These are phyloP conservation scores for Lanistes nyassanus DNA, from an alignment of 1,140 invertebrate genomes.

Conservation along the genomic window DNA sequence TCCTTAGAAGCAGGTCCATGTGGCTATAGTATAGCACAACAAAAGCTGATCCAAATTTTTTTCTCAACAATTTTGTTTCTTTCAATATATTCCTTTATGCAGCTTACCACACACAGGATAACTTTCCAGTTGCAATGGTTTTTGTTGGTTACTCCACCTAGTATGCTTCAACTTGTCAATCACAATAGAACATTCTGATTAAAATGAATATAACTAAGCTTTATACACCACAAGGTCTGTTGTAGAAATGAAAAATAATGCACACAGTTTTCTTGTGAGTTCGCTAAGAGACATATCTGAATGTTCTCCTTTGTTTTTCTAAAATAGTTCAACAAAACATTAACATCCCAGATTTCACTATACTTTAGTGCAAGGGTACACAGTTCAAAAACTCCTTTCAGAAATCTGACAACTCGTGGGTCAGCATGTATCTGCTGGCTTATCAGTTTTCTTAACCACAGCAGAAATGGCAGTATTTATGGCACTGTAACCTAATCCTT, in stretches of 20 bases:
- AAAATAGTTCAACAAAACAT: background rate
- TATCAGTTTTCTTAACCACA: slow-evolving; percentile 12
- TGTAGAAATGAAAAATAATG: background rate
- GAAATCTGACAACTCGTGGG: background rate
- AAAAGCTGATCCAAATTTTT: background rate
- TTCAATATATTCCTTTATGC: background rate
- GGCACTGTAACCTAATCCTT: slow-evolving; percentile 22
- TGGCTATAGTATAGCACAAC: background rate
- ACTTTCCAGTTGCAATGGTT: background rate
- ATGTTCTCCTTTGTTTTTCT: background rate
- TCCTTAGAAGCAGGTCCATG: slow-evolving; percentile 3
- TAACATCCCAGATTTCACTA: slow-evolving; percentile 6
- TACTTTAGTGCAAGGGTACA: background rate
- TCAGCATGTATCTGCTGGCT: too few relatives aligned
- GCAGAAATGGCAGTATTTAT: slow-evolving; percentile 30
- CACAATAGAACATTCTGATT: background rate
- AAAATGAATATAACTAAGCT: slow-evolving; percentile 1
- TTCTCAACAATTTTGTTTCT: background rate
- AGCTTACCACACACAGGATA: background rate
- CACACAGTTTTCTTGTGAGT: background rate
- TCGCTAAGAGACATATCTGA: background rate
- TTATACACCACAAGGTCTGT: background rate
- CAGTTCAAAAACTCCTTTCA: background rate
- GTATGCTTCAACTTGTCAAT: background rate
- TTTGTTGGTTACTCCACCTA: background rate